phyloP scores from a whole-genome alignment of 2,888 invertebrate species.

The Brachycybe producta region DNA sequence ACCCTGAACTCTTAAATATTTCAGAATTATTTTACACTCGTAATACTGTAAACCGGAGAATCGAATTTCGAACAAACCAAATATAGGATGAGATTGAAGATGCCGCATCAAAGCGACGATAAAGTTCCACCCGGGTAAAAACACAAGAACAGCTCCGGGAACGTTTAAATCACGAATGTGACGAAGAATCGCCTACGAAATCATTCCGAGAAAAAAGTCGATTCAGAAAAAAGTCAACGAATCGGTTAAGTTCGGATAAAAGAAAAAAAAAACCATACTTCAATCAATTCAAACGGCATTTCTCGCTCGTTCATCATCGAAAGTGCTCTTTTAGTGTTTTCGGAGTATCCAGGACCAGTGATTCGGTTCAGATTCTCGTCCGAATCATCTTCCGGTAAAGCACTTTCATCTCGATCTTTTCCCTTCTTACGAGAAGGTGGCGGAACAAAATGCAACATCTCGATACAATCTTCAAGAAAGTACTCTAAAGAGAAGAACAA shows the following conservation, averaged over 20 bases:
- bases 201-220: background rate
- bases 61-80: conserved; percentile 43
- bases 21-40: background rate
- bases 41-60: background rate
- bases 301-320: conserved; percentile 74
- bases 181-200: conserved; percentile 42
- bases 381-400: conserved; percentile 41
- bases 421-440: conserved; percentile 58
- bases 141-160: conserved; percentile 79
- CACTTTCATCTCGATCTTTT: conserved; percentile 45
- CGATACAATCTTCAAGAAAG: conserved; percentile 85
- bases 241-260: background rate
- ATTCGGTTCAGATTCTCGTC: conserved; percentile 49
- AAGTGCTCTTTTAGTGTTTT: conserved; percentile 53
- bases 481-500: conserved; percentile 46
- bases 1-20: no score
- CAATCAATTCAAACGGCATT: conserved; percentile 82
- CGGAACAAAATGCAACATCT: conserved; percentile 71
- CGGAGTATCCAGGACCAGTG: conserved; percentile 34
- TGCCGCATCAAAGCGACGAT: conserved; percentile 84
- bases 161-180: conserved; percentile 41
- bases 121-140: conserved; percentile 93
- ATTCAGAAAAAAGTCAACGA: background rate
- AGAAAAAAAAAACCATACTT: conserved; percentile 34
- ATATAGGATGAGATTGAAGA: conserved; percentile 57